A percentile compares a stretch with the other conserved stretches of the same genome.
These are phyloP conservation scores for Neosalanx taihuensis DNA, from an alignment of 2,797 vertebrate genomes.

Conservation along the genomic window DNA sequence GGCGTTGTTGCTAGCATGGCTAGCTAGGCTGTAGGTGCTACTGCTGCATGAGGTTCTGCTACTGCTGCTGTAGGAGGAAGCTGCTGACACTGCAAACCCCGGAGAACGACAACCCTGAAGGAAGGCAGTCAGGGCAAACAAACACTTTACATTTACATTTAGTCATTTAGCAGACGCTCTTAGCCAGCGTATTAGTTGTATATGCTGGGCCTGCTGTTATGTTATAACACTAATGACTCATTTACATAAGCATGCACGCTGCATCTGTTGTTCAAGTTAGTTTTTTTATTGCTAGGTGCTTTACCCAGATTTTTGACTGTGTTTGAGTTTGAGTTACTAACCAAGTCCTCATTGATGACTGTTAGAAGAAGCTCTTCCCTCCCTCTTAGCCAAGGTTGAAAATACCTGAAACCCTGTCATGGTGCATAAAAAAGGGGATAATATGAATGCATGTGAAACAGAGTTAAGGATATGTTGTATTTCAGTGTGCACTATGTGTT, in stretches of 20 bases:
- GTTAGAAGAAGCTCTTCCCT: constrained; percentile 80
- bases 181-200: too few relatives aligned
- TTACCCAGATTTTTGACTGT: too few relatives aligned
- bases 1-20: constrained; percentile 53
- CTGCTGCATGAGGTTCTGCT: constrained; percentile 66
- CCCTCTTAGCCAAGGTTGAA: constrained; percentile 81
- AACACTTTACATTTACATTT: neutral
- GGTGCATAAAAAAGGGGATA: neutral
- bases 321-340: constrained; percentile 42
- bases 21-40: constrained; percentile 68
- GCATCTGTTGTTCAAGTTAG: too few relatives aligned
- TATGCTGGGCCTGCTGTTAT: too few relatives aligned
- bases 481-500: neutral
- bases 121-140: neutral
- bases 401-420: constrained; percentile 77
- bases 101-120: constrained; percentile 72
- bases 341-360: constrained; percentile 78
- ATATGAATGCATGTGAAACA: neutral
- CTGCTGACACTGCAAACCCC: constrained; percentile 70
- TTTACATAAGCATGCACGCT: too few relatives aligned
- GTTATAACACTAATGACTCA: too few relatives aligned
- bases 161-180: too few relatives aligned
- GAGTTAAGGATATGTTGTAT: neutral
- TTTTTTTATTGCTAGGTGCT: too few relatives aligned
- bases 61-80: constrained; percentile 61